Conservation (phyloP, 2,797 vertebrate genomes). For the Acrossocheilus wenchowensis region DNA sequence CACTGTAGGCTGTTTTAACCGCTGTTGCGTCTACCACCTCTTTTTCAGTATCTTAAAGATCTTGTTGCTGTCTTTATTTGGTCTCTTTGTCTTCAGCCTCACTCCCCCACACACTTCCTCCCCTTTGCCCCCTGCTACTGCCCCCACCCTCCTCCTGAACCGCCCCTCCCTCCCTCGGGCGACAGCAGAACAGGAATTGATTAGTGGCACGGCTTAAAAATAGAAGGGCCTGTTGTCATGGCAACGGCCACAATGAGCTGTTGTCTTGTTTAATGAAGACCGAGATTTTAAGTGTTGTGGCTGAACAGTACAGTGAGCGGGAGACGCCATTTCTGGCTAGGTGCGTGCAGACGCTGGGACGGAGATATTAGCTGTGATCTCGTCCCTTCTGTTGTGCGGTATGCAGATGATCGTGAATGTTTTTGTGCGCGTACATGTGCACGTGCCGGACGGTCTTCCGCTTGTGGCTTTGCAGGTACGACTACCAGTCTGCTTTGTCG, state of each 20-base stretch:
- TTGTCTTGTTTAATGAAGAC: constrained; percentile 84
- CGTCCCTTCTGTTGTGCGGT: not conserved
- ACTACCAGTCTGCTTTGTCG: constrained; percentile 62
- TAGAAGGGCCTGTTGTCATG: constrained; percentile 83
- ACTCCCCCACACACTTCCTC: constrained; percentile 64
- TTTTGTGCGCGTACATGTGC: constrained; percentile 21
- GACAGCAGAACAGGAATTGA: constrained; percentile 84
- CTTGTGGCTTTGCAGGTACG: constrained; percentile 47
- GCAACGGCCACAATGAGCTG: constrained; percentile 84
- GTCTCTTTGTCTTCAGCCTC: constrained; percentile 75
- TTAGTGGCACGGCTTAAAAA: constrained; percentile 85
- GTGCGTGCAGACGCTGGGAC: constrained; percentile 39
- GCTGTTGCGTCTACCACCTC: constrained; percentile 36
- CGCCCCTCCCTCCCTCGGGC: constrained; percentile 73
- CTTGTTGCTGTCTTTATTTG: constrained; percentile 52
- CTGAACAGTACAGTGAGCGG: constrained; percentile 55
- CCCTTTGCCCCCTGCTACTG: constrained; percentile 67
- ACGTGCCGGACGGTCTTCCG: constrained; percentile 14
- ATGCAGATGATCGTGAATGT: constrained; percentile 42
- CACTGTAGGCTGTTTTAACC: constrained; percentile 44
- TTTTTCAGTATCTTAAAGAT: constrained; percentile 35
- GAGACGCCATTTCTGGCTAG: constrained; percentile 56
- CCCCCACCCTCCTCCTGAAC: constrained; percentile 64
- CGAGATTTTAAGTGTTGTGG: constrained; percentile 69
- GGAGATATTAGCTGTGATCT: not conserved